Evolutionary conservation across 2,113 vertebrate genomes (phyloP), one percentile per base, ranked within the genome.

Genomic region (Malurus melanocephalus): DNA sequence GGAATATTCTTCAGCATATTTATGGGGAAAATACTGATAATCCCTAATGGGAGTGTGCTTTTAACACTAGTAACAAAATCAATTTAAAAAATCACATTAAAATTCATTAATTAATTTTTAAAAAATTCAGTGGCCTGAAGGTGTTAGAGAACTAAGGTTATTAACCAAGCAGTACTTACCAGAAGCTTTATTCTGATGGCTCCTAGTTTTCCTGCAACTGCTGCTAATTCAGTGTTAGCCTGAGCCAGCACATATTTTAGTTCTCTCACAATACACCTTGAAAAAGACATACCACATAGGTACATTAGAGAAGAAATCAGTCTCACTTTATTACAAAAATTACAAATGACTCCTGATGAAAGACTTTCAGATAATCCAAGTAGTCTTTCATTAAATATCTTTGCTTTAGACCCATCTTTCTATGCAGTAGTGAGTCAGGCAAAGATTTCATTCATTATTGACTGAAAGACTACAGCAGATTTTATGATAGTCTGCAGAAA

Each of bases 251-350:
- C 97, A 67, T 92, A 90, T 94, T 98, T 98, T 23, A 98, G 97
- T 82, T 98, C 97, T 38, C 11, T 98, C 97, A 95, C 98, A 98
- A 94, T 97, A 97, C 62, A 98, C 97, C 97, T 98, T 92, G 66
- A 93, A 94, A 92, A 79, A 74, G 69, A 80, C 2, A 57, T 8
- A n/a, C 3, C 45, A 12, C n/a, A 32, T 3, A 40, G 16, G 15
- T 75, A 67, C 4, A 30, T 59, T 52, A 49, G 7, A 15, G 11
- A 74, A 59, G 45, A 60, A 45, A 14, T 9, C 64, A 5, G 15
- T 62, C 27, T 93, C 56, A 69, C 9, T 33, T 74, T 49, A 49
- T 48, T 48, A 48, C 1, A 80, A 45, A 83, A 87, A 40, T 28
- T 53, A 43, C 8, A 24, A 67, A 40, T 42, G 2, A 45, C 23